Evolutionary conservation across 2,888 invertebrate genomes (phyloP), one percentile per base, ranked within the genome.

Genomic region (Drosophila austrosaltans): DNA sequence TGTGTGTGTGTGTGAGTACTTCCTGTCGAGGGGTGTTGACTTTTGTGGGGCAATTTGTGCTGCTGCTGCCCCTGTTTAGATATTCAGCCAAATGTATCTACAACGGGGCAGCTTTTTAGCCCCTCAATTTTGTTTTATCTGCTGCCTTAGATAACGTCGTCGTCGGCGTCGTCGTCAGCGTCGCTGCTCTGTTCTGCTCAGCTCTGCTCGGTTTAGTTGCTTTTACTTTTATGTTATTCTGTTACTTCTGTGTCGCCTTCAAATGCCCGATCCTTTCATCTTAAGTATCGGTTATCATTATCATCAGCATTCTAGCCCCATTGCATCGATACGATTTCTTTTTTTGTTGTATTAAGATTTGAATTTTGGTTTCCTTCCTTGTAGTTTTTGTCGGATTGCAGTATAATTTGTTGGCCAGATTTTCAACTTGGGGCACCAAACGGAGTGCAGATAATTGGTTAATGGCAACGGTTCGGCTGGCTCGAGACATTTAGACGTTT

Each of bases 281-380:
- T 53, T 65, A 16, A 16, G 63, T 20, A 28, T 44, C 6, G 22
- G 22, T 20, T 12, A 53, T 67, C 54, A 30, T 58, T 73, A 64
- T 78, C 77, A 72, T 78, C 57, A 44, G 75, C 79, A 62, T 61
- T 48, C 25, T 61, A 16, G 57, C 48, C 72, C 72, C 72, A 71
- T 71, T 70, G 39, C 6, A 5, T 30, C 2, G 76, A 48, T 65
- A 25, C 70, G 60, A 73, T 36, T 53, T 8, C 28, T 28, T 63
- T 74, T 72, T 74, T 72, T 71, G 53, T 57, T 69, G 56, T 1
- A 25, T 3, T 3, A 48, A 53, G 12, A 30, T 72, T 89, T 88
- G 76, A 79, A 89, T 82, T 84, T 88, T 48, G 82, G 86, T 78
- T 89, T 89, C 85, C 81, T 81, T 86, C 84, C 87, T 82, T 82